Base-by-base conservation (phyloP, 2,888 invertebrate genomes). In the Nomada hirtipes region DNA sequence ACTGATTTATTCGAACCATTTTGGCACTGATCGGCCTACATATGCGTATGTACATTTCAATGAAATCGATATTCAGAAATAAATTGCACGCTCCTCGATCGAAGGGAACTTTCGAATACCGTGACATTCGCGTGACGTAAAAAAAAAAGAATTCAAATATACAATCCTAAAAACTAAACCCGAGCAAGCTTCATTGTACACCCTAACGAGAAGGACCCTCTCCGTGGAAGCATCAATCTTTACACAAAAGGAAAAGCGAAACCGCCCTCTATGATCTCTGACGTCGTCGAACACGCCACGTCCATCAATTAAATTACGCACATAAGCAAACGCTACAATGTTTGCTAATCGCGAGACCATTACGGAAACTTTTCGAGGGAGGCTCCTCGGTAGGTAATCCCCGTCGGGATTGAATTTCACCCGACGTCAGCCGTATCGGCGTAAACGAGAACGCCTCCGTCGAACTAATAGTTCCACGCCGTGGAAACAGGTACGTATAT, bases 321-420 rank as follows among this genome's bases (percentile, higher is more conserved):
- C 68, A 65, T 57, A 73, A 69, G 70, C 63, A 68, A 80, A 64
- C 76, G 76, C 42, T 53, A 60, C 72, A n/a, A 55, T 65, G 72
- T 76, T 76, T 68, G 72, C 72, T 81, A 81, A 82, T 82, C 72
- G 76, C 67, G 70, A 55, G 42, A 69, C 70, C 76, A 81, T 69
- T 76, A 71, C 60, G 52, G 44, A 50, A 82, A 76, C 55, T 82
- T 76, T 76, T 76, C 76, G 82, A 20, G 60, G 57, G 68, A 60
- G 47, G 36, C 20, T 18, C 42, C 57, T 44, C 68, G 26, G 50
- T n/a, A n/a, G 26, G 67, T 53, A 72, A 72, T 77, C 77, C 77
- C 71, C 71, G 20, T 50, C 61, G 65, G 79, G 73, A 68, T 79
- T 69, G 73, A 68, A 73, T 80, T 80, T 79, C 80, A 53, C 71